Conservation (phyloP, 2,888 invertebrate species). For the Escarpia spicata region DNA sequence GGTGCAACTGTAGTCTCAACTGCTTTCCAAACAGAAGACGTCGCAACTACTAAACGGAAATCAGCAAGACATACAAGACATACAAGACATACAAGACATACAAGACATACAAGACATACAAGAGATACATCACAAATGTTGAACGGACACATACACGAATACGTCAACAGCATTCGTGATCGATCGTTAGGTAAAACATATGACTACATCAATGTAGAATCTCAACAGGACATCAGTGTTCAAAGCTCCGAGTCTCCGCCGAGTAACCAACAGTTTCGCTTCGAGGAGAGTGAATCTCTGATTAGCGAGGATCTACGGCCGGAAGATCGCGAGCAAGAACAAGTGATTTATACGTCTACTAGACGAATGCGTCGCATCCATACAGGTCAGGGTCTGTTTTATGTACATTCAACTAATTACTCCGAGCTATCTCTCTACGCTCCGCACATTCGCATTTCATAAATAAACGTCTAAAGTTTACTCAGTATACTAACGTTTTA, state of each 20-base stretch:
- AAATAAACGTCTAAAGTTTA: too few species aligned
- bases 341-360: neutral
- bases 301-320: neutral
- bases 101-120: neutral
- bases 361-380: neutral
- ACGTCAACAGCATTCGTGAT: neutral
- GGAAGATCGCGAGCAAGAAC: neutral
- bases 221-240: neutral
- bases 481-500: too few species aligned
- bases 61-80: neutral
- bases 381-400: neutral
- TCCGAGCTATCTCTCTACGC: too few species aligned
- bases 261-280: neutral
- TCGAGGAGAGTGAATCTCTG: neutral
- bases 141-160: neutral
- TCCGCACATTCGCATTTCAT: too few species aligned
- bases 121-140: neutral
- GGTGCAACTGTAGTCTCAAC: neutral
- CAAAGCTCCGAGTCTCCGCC: neutral
- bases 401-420: too few species aligned
- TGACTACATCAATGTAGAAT: neutral
- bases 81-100: too few species aligned
- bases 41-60: neutral
- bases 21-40: neutral
- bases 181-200: neutral